phyloP scores from a whole-genome alignment of 2,113 vertebrate species.

The Halichoeres trimaculatus region DNA sequence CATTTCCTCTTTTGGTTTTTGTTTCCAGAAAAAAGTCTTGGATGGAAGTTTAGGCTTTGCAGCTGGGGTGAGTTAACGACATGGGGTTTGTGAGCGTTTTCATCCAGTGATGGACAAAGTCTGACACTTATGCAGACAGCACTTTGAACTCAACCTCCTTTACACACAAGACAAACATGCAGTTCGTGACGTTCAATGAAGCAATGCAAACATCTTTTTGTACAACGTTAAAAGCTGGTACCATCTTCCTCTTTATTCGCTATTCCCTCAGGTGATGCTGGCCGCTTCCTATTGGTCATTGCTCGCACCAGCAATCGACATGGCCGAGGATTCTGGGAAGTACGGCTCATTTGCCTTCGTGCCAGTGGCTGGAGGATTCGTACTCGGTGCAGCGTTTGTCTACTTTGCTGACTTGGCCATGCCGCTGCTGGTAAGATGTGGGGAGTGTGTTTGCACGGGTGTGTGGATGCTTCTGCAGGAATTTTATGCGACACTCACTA shows the following conservation, averaged over 20 bases:
- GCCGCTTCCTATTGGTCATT: constrained; percentile 98
- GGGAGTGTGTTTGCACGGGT: background rate
- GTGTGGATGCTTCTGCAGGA: too few relatives aligned
- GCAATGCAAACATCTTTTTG: too few relatives aligned
- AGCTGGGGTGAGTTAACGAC: constrained; percentile 92
- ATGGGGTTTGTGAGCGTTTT: too few relatives aligned
- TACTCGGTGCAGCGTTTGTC: constrained; percentile 92
- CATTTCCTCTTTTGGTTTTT: constrained; percentile 27
- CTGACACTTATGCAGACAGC: too few relatives aligned
- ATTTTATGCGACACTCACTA: too few relatives aligned
- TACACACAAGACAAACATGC: too few relatives aligned
- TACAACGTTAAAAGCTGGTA: too few relatives aligned
- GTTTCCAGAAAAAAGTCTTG: constrained; percentile 89
- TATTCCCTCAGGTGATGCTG: constrained; percentile 91
- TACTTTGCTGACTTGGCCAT: constrained; percentile 88
- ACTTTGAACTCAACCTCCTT: too few relatives aligned
- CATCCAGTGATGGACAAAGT: too few relatives aligned
- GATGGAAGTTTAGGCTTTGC: constrained; percentile 98
- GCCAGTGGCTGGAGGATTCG: constrained; percentile 91
- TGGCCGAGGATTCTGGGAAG: constrained; percentile 89
- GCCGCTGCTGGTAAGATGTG: constrained; percentile 86
- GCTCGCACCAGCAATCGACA: constrained; percentile 92
- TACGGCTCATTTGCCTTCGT: constrained; percentile 92
- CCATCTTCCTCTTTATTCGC: background rate
- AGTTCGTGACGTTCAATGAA: too few relatives aligned